Conservation (phyloP, 2,888 invertebrate genomes). For the Mayetiola destructor region DNA sequence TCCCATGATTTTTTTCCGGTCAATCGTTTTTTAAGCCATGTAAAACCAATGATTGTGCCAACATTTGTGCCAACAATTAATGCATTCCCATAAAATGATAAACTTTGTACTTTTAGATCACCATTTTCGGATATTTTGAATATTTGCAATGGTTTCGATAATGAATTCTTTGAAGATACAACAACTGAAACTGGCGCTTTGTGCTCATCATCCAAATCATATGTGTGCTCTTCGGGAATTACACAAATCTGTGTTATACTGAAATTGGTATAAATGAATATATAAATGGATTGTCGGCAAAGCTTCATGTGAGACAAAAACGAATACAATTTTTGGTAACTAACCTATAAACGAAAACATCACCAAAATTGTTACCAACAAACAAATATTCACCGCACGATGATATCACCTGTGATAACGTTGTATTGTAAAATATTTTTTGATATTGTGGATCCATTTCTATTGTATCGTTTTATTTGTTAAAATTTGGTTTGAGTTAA, state of each 20-base stretch:
- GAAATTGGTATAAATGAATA: conserved; percentile 15
- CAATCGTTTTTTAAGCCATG: conserved; percentile 50
- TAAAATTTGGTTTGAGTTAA: background rate
- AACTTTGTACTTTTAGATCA: conserved; percentile 41
- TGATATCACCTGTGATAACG: conserved; percentile 68
- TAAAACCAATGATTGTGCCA: conserved; percentile 61
- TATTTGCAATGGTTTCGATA: conserved; percentile 26
- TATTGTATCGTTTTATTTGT: background rate
- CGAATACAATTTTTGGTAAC: conserved; percentile 26
- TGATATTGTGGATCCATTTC: conserved; percentile 2
- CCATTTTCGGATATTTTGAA: conserved; percentile 21
- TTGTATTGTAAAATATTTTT: conserved; percentile 62
- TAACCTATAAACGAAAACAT: conserved; percentile 69
- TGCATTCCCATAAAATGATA: conserved; percentile 48
- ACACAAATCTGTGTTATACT: conserved; percentile 30
- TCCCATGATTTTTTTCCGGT: conserved; percentile 53
- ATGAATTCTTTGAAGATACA: conserved; percentile 34
- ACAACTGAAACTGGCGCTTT: background rate
- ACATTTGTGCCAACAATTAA: conserved; percentile 54
- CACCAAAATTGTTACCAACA: conserved; percentile 72
- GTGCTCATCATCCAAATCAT: background rate
- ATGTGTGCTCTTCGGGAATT: conserved; percentile 37
- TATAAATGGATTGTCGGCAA: background rate
- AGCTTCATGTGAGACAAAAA: background rate
- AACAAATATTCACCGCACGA: conserved; percentile 69